A percentile compares a stretch with the other conserved stretches of the same genome.
These are phyloP conservation scores for Alces alces DNA, from an alignment of 2,113 vertebrate species.

Conservation along the genomic window DNA sequence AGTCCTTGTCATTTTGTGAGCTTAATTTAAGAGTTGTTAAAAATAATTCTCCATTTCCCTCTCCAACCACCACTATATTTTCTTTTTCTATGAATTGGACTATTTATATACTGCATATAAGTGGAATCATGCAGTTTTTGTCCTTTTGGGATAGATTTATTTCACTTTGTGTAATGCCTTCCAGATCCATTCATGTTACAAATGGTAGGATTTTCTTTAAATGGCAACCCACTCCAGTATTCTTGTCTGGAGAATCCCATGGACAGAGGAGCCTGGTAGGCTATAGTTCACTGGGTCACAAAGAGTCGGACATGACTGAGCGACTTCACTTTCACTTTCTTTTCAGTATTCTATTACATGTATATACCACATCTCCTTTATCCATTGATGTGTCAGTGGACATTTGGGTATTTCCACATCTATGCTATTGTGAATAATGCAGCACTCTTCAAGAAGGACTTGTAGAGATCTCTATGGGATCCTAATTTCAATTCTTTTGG, in stretches of 20 bases:
- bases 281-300: neutral
- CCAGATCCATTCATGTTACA: neutral
- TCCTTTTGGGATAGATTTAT: neutral
- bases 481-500: neutral
- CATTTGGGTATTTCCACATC: neutral
- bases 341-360: neutral
- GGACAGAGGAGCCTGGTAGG: neutral
- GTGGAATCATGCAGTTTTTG: neutral
- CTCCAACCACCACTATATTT: neutral
- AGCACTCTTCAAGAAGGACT: neutral
- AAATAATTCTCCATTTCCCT: neutral
- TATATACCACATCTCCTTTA: neutral
- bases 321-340: neutral
- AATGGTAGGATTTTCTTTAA: neutral
- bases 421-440: neutral
- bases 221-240: neutral
- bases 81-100: neutral
- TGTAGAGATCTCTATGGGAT: neutral
- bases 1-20: neutral
- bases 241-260: neutral
- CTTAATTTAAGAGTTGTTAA: neutral
- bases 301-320: neutral
- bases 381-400: neutral
- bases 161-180: neutral
- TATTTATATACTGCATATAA: neutral